Base-by-base conservation (phyloP, 2,797 vertebrate species). In the Botia almorhae region DNA sequence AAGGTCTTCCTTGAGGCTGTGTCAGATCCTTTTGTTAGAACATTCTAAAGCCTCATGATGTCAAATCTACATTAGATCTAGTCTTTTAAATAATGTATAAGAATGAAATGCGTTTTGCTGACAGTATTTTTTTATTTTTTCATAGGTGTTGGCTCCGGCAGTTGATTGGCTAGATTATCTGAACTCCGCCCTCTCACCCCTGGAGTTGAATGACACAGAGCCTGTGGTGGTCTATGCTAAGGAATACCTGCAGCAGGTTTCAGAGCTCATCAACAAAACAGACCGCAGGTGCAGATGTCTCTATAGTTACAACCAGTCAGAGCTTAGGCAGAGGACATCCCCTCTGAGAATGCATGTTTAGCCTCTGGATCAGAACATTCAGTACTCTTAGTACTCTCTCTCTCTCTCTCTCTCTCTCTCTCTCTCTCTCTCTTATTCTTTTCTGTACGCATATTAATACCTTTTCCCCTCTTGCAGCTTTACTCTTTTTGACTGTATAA, bases 91-190 rank as follows among this genome's bases (percentile, higher is more conserved):
- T 56, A 19, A 12, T 63, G 29, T n/a, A 39, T 75, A 21, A 21
- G 7, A 36, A 21, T 39, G 19, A 61, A 61, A 61, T 29, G 21
- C 36, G 14, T 23, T 19, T 58, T 48, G 19, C 19, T 50, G 2
- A 36, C 58, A n/a, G 69, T 68, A 8, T 71, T 8, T 63, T 19
- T 48, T 0, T 26, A 26, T 65, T 67, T 2, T 2, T 17, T 33
- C 76, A 7, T 87, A 96, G 98, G 68, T 85, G 26, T 88, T 99
- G 85, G 96, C 97, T 0, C 97, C 97, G 0, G 92, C 94, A 0
- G 86, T 99, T 3, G 96, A 99, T 78, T 99, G 98, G 98, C 83
- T 98, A 83, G 97, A 98, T 89, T 98, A 94, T 88, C 90, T 99
- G 87, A 92, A 93, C 19, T 96, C 93, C 0, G 93, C 94, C 19